A percentile compares a stretch with the other conserved stretches of the same genome.
Evolutionary conservation across 2,113 vertebrate genomes (phyloP).

Genomic region (Callipepla californica): DNA sequence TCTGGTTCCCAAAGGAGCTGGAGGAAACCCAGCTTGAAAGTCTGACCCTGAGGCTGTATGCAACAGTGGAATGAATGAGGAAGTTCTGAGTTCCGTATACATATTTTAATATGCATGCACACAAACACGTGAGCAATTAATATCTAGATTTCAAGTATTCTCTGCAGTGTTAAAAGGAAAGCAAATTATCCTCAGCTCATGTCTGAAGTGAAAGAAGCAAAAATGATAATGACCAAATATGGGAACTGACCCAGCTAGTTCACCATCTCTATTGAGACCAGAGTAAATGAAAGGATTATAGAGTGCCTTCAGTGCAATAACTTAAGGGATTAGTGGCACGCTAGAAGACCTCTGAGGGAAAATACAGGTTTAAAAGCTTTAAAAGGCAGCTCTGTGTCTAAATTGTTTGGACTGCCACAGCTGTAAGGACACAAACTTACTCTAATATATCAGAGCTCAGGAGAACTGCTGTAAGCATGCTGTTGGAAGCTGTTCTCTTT

Average conservation of each 20-base stretch:
- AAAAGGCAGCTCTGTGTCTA: constrained; percentile 68
- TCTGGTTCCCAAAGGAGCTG: not conserved
- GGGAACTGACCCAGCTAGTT: constrained; percentile 12
- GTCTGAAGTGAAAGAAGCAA: not conserved
- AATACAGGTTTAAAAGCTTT: constrained; percentile 70
- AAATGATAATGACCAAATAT: constrained; percentile 9
- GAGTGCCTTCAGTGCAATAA: constrained; percentile 67
- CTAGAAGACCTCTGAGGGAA: constrained; percentile 59
- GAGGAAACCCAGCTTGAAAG: not conserved
- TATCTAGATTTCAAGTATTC: not conserved
- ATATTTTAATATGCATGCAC: not conserved
- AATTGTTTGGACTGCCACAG: constrained; percentile 63
- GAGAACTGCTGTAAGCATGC: not conserved
- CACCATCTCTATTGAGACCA: not conserved
- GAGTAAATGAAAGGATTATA: constrained; percentile 67
- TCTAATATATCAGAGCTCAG: constrained; percentile 13
- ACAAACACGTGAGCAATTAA: not conserved
- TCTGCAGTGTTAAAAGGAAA: not conserved
- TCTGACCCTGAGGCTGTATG: not conserved
- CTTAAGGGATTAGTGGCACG: constrained; percentile 61
- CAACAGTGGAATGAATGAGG: rapidly evolving
- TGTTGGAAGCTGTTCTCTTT: constrained; percentile 26
- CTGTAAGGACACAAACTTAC: constrained; percentile 54
- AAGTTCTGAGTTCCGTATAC: not conserved
- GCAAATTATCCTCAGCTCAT: not conserved